A percentile compares a stretch with the other conserved stretches of the same genome.
phyloP scores from a whole-genome alignment of 2,888 invertebrate genomes.

The Limnephilus rhombicus region DNA sequence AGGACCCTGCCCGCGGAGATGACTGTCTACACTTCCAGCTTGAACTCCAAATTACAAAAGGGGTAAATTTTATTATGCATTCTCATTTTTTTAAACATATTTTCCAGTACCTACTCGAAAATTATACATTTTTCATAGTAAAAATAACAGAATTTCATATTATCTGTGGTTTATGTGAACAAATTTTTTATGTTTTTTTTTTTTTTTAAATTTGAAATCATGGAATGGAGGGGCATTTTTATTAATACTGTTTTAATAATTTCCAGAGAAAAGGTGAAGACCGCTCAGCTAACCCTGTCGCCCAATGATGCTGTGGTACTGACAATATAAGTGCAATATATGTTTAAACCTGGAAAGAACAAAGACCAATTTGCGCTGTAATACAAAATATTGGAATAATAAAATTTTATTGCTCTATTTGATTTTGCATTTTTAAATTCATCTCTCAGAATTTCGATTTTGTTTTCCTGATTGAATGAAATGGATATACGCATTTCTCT shows the following conservation, averaged over 20 bases:
- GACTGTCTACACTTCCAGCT: conserved; percentile 71
- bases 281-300: conserved; percentile 68
- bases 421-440: not conserved
- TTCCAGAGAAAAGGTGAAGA: conserved; percentile 69
- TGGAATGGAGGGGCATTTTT: too few species aligned
- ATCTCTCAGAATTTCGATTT: too few species aligned
- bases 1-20: conserved; percentile 69
- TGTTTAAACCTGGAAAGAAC: not conserved
- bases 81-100: not conserved
- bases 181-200: not conserved
- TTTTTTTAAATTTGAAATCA: too few species aligned
- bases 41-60: conserved; percentile 70
- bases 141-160: not conserved
- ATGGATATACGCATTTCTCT: too few species aligned
- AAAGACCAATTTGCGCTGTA: not conserved
- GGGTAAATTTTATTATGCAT: conserved; percentile 69
- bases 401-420: not conserved
- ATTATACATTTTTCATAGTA: not conserved
- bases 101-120: not conserved
- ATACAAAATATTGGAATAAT: not conserved
- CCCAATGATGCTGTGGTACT: conserved; percentile 71
- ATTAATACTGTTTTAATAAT: conserved; percentile 30
- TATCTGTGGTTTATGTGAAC: not conserved
- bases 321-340: not conserved
- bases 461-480: too few species aligned